Evolutionary conservation across 2,113 vertebrate species (phyloP).

Genomic region (Vireo altiloquus): DNA sequence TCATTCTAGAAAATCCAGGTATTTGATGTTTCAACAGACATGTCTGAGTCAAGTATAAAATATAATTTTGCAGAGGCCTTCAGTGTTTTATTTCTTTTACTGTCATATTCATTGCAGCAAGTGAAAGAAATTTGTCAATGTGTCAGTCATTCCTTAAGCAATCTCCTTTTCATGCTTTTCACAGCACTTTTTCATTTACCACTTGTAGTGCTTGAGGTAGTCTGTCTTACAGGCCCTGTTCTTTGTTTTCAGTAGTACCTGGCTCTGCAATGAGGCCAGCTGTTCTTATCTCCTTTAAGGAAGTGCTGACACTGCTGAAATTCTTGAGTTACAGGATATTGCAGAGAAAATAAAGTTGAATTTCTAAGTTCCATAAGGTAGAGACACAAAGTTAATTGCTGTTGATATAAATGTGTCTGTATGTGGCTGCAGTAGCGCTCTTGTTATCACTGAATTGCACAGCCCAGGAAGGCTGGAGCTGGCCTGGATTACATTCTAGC

Average conservation of each 20-base stretch:
- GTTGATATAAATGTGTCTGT: background rate
- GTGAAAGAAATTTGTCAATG: conserved; percentile 15
- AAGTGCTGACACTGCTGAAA: background rate
- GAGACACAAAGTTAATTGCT: background rate
- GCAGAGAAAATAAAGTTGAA: background rate
- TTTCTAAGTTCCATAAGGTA: background rate
- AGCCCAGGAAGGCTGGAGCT: background rate
- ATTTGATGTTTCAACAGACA: conserved; percentile 7
- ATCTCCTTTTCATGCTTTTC: background rate
- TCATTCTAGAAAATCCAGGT: conserved; percentile 31
- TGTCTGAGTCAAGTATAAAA: background rate
- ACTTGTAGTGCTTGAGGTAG: background rate
- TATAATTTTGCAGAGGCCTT: background rate
- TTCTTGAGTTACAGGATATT: background rate
- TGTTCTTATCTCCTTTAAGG: background rate
- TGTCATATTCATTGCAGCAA: background rate
- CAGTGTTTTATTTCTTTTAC: background rate
- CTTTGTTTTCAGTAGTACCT: background rate
- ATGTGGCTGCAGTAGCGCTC: background rate
- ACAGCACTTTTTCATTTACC: background rate
- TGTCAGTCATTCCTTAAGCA: conserved; percentile 9
- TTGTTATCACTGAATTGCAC: background rate
- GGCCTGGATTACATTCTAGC: background rate
- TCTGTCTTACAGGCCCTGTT: background rate
- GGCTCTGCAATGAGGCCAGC: background rate